Percentiles rank a stretch among this genome's conserved stretches.
Conservation (phyloP, 1,140 invertebrate genomes). For the Triops cancriformis region DNA sequence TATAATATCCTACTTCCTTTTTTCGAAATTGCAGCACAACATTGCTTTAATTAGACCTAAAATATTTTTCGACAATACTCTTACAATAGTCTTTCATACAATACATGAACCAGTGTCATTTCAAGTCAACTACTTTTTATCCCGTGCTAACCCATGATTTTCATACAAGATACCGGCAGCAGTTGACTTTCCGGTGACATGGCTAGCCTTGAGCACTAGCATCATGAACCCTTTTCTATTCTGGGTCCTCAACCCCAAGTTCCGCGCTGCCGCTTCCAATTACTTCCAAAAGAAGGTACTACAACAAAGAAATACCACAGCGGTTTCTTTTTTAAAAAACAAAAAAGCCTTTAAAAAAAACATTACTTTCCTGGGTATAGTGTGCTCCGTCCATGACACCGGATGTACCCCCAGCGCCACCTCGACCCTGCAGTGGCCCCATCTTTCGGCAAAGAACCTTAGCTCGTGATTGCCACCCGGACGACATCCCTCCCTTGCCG, state of each 20-base stretch:
- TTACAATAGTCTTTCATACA: too few relatives aligned
- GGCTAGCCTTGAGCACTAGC: conserved; percentile 74
- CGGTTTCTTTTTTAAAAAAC: not conserved
- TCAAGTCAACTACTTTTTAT: not conserved
- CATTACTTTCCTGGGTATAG: not conserved
- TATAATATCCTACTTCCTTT: too few relatives aligned
- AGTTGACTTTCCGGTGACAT: conserved; percentile 71
- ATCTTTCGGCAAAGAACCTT: not conserved
- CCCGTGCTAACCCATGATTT: not conserved
- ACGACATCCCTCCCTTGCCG: not conserved
- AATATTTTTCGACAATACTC: too few relatives aligned
- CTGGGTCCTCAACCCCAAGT: conserved; percentile 75
- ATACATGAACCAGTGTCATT: not conserved
- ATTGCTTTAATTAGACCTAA: too few relatives aligned
- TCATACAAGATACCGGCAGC: conserved; percentile 57
- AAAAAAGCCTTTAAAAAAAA: not conserved
- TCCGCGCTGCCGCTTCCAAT: conserved; percentile 41
- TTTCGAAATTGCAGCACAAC: not conserved
- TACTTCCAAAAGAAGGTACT: not conserved
- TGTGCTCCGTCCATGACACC: not conserved
- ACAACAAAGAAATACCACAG: too few relatives aligned
- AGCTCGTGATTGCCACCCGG: not conserved
- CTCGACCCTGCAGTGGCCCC: not conserved
- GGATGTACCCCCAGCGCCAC: not conserved
- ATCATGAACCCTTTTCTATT: conserved; percentile 83